Evolutionary conservation across 2,797 vertebrate species (phyloP).

Genomic region (Fringilla coelebs): DNA sequence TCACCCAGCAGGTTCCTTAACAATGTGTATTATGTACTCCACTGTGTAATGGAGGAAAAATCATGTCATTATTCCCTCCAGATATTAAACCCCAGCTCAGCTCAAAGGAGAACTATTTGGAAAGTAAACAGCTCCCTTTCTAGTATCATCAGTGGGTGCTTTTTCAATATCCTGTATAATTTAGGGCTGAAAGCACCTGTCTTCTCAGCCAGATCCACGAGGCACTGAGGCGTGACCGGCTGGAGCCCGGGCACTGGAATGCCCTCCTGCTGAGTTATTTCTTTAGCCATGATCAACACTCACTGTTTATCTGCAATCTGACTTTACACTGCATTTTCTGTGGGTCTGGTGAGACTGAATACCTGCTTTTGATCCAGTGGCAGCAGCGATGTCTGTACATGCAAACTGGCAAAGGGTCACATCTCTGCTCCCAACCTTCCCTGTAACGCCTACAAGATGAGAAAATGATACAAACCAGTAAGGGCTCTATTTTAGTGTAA

Average conservation of each 20-base stretch:
- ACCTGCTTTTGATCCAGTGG: not conserved
- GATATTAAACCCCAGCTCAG: slow-evolving; percentile 1
- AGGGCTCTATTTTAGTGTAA: slow-evolving; percentile 13
- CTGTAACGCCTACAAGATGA: not conserved
- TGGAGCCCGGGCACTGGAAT: slow-evolving; percentile 71
- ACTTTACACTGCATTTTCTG: not conserved
- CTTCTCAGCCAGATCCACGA: slow-evolving; percentile 69
- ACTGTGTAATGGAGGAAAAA: not conserved
- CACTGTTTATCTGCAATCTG: not conserved
- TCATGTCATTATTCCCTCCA: not conserved
- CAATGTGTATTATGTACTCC: not conserved
- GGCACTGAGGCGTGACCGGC: slow-evolving; percentile 74
- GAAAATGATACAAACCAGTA: not conserved
- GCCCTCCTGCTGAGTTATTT: slow-evolving; percentile 72
- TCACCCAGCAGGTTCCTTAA: not conserved
- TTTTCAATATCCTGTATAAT: slow-evolving; percentile 74
- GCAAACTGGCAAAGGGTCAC: not conserved
- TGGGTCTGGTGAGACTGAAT: not conserved
- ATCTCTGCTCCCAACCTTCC: not conserved
- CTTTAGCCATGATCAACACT: slow-evolving; percentile 13
- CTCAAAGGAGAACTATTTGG: not conserved
- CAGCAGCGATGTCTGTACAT: not conserved
- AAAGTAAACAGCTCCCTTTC: slow-evolving; percentile 15
- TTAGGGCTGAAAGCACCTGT: slow-evolving; percentile 75
- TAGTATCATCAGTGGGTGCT: slow-evolving; percentile 38